Percentiles rank a stretch among this genome's conserved stretches.
Conservation (phyloP, 2,797 vertebrate genomes). For the Chelonia mydas region DNA sequence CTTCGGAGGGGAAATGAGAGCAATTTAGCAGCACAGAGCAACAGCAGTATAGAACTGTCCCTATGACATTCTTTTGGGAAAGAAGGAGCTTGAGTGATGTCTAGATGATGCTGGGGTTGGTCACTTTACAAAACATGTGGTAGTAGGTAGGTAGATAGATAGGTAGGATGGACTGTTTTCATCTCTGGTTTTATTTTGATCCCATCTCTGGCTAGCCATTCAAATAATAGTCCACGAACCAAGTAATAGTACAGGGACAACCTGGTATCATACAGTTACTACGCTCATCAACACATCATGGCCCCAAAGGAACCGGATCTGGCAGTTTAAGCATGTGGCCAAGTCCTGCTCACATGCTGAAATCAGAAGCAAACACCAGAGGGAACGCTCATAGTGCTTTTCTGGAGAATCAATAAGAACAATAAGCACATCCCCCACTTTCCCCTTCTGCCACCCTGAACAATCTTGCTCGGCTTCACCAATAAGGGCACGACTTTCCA, state of each 20-base stretch:
- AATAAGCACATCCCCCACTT: not conserved
- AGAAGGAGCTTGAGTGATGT: not conserved
- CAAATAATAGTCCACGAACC: not conserved
- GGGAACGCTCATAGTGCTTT: too few species aligned
- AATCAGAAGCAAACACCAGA: not conserved
- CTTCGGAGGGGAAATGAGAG: not conserved
- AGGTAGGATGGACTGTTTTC: not conserved
- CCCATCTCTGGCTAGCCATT: not conserved
- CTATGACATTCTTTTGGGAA: not conserved
- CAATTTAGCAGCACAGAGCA: not conserved
- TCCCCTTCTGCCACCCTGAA: not conserved
- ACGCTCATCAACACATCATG: not conserved
- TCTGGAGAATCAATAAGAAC: not conserved
- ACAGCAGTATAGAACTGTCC: not conserved
- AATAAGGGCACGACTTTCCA: not conserved
- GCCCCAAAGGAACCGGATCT: not conserved
- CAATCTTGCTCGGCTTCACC: not conserved
- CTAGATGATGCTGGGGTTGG: not conserved
- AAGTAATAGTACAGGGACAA: not conserved
- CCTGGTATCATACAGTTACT: not conserved
- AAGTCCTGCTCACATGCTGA: not conserved
- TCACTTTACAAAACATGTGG: constrained; percentile 41
- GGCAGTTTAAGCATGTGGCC: not conserved
- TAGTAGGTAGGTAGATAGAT: not conserved
- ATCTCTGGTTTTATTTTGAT: not conserved